phyloP scores from a whole-genome alignment of 2,113 vertebrate species.

The Rhagologus leucostigma region DNA sequence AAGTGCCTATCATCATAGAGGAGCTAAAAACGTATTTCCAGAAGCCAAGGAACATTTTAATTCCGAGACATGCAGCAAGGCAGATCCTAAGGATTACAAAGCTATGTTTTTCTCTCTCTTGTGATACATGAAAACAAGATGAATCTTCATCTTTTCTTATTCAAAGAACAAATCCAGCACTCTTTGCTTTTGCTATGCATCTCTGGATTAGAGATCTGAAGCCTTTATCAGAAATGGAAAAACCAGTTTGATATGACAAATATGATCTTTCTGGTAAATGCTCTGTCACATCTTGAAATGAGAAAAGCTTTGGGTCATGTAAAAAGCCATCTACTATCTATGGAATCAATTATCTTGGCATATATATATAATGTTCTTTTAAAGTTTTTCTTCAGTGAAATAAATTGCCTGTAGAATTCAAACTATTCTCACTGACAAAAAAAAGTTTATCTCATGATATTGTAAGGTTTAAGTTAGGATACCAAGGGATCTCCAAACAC shows the following conservation, averaged over 20 bases:
- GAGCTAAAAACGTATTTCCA: not conserved
- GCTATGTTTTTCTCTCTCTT: not conserved
- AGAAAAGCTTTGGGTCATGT: conserved; percentile 1
- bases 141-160: not conserved
- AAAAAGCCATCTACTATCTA: not conserved
- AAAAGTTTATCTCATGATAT: not conserved
- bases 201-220: not conserved
- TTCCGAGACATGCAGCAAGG: not conserved
- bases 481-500: not conserved
- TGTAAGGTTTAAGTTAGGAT: not conserved
- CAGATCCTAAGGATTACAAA: not conserved
- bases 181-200: not conserved
- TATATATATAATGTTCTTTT: not conserved
- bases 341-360: not conserved
- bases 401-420: not conserved
- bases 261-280: not conserved
- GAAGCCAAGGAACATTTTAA: not conserved
- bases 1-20: not conserved
- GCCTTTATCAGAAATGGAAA: not conserved
- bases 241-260: not conserved
- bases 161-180: not conserved
- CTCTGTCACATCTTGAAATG: not conserved
- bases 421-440: not conserved
- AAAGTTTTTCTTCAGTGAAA: not conserved
- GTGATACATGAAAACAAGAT: not conserved